Evolutionary conservation across 2,888 invertebrate genomes (phyloP).

Genomic region (Lochmaea capreae): DNA sequence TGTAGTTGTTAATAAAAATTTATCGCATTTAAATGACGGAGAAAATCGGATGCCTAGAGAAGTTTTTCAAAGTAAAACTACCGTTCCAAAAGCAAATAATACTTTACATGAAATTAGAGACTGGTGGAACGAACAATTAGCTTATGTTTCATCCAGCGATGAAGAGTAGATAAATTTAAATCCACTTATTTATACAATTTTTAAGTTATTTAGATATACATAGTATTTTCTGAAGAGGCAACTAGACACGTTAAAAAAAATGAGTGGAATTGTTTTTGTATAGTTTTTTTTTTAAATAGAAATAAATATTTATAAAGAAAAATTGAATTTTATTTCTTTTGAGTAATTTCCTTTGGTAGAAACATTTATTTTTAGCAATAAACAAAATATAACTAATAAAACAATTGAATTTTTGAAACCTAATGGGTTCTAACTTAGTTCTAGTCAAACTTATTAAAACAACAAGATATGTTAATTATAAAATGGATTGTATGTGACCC

Average conservation of each 20-base stretch:
- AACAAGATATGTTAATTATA: constrained; percentile 70
- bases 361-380: too few relatives aligned
- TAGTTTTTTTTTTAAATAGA: background rate
- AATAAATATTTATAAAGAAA: constrained; percentile 2
- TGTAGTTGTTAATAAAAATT: constrained; percentile 66
- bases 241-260: background rate
- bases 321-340: background rate
- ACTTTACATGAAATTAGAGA: constrained; percentile 81
- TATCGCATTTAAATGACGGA: constrained; percentile 67
- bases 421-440: too few relatives aligned
- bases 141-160: constrained; percentile 74
- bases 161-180: constrained; percentile 61
- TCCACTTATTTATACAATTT: background rate
- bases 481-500: constrained; percentile 98
- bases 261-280: background rate
- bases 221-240: background rate
- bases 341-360: too few relatives aligned
- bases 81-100: constrained; percentile 68
- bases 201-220: too few relatives aligned
- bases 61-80: constrained; percentile 64
- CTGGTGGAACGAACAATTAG: constrained; percentile 87
- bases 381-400: too few relatives aligned
- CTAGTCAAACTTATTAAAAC: too few relatives aligned
- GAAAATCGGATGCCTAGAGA: constrained; percentile 55
- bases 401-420: too few relatives aligned